Base-by-base conservation (phyloP, 2,888 invertebrate genomes). In the Kuschelorhynchus macadamiae region DNA sequence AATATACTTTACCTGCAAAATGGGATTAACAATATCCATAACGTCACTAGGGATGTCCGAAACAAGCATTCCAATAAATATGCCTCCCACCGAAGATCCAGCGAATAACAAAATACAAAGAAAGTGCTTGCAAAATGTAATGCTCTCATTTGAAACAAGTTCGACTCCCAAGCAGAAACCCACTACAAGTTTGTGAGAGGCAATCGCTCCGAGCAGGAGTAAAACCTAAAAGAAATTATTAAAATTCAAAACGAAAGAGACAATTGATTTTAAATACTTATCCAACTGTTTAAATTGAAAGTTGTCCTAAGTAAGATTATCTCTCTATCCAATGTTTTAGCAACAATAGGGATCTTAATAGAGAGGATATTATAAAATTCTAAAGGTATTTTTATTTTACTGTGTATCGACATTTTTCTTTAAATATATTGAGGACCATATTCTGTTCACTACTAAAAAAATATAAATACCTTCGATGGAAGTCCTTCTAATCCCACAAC, bases 121-220 rank as follows among this genome's bases (percentile, higher is more conserved):
- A 16, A 91, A 83, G 71, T 91, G 88, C 36, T 84, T 82, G 50
- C 86, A 84, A 46, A 79, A 72, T 9, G 78, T 78, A n/a, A 71
- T 78, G 39, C 42, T 16, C 4, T 74, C 56, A 49, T 82, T 81
- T 12, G 85, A 82, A 5, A 81, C 76, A 62, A 94, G 84, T 81
- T 93, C 93, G 0, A 92, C 86, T 0, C 94, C 94, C 47, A 94
- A 85, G 75, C 93, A 94, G 82, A 94, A 93, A 0, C 91, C 91
- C 57, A 94, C 92, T 12, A 94, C 92, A 73, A 90, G 88, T 83
- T 94, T 94, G 84, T 94, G 94, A 2, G 91, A 90, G 0, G 91
- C 88, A 1, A 94, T 91, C 5, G 91, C 93, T 12, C 86, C 89
- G 8, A 90, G 84, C 4, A 90, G 84, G 14, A 91, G 85, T 0